Conservation (phyloP, 1,140 invertebrate genomes). For the Drosophila simulans region DNA sequence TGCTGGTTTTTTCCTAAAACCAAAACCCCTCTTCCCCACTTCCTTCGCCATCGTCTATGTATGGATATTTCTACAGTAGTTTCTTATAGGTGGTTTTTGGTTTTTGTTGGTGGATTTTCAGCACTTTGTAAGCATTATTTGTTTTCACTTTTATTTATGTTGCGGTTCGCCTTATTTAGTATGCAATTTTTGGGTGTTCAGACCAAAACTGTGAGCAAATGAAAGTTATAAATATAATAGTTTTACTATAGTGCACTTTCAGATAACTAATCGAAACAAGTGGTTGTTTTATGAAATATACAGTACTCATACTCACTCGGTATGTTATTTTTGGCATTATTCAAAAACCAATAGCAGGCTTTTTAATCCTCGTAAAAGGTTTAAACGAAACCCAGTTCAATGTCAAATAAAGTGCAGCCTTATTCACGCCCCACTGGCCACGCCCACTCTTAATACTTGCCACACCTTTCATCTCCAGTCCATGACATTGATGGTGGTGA, state of each 20-base stretch:
- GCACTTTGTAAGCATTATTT: slow-evolving; percentile 79
- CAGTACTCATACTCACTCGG: too few relatives aligned
- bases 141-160: slow-evolving; percentile 77
- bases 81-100: slow-evolving; percentile 23
- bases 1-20: slow-evolving; percentile 55
- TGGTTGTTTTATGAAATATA: too few relatives aligned
- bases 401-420: slow-evolving; percentile 30
- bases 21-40: slow-evolving; percentile 5
- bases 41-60: slow-evolving; percentile 9
- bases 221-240: slow-evolving; percentile 17
- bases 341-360: background rate
- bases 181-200: slow-evolving; percentile 59
- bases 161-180: slow-evolving; percentile 66
- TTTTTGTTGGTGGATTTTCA: slow-evolving; percentile 56
- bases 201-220: slow-evolving; percentile 30
- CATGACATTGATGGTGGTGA: slow-evolving; percentile 37
- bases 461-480: background rate
- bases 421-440: slow-evolving; percentile 11
- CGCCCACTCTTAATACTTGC: slow-evolving; percentile 10
- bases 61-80: slow-evolving; percentile 7
- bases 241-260: background rate
- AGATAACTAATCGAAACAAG: background rate
- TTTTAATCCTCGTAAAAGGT: slow-evolving; percentile 14
- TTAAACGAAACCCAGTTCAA: background rate
- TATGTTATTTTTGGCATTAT: too few relatives aligned